Evolutionary conservation across 2,113 vertebrate species (phyloP).

Genomic region (Spilogale gracilis): DNA sequence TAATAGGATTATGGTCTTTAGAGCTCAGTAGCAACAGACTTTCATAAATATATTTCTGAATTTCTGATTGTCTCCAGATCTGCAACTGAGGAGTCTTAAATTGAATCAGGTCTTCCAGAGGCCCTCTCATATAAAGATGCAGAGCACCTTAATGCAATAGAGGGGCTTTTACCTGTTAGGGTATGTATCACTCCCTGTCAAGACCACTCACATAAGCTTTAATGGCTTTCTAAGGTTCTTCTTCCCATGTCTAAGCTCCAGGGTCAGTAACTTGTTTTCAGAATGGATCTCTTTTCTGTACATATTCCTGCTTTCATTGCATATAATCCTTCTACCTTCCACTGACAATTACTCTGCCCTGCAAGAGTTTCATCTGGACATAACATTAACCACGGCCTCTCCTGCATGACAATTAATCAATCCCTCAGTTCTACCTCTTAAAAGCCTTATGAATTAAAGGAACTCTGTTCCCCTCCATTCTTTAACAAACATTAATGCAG

Average conservation of each 20-base stretch:
- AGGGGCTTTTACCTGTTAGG: conserved; percentile 48
- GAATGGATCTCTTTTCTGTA: not conserved
- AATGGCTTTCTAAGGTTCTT: not conserved
- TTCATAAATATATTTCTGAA: conserved; percentile 77
- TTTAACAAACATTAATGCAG: not conserved
- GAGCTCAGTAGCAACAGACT: conserved; percentile 69
- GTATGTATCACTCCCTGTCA: conserved; percentile 64
- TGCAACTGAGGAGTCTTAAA: conserved; percentile 55
- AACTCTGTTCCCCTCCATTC: not conserved
- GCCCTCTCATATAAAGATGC: conserved; percentile 62
- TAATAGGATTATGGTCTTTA: conserved; percentile 77
- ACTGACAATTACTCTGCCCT: not conserved
- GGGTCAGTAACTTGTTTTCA: not conserved
- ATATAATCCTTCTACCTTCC: not conserved
- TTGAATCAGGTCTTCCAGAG: conserved; percentile 64
- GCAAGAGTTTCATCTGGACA: conserved; percentile 29
- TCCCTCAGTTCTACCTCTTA: conserved; percentile 44
- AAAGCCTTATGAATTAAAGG: conserved; percentile 28
- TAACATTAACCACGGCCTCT: not conserved
- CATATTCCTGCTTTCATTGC: not conserved
- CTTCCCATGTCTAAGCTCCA: not conserved
- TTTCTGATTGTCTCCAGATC: conserved; percentile 73
- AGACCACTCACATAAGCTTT: not conserved
- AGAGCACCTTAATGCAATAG: conserved; percentile 60
- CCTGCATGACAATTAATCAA: conserved; percentile 57